Evolutionary conservation across 2,888 invertebrate genomes (phyloP), one percentile per base, ranked within the genome.

Genomic region (Pristionchus maxplancki): DNA sequence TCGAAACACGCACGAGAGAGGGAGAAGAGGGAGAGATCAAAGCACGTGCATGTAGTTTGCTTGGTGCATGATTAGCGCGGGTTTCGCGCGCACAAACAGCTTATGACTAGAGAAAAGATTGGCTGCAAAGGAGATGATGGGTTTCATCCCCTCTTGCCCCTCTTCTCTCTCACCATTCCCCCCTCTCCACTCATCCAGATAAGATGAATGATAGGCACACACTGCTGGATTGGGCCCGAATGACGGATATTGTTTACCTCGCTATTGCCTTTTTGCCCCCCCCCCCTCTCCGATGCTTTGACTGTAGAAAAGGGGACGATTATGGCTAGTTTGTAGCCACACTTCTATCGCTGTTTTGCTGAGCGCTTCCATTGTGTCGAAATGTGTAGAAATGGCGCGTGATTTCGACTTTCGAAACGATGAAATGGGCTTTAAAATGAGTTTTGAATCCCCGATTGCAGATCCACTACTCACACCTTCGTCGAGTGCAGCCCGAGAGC

Each of bases 401-500:
- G 8, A 37, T 83, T 81, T 81, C 84, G 83, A 74, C n/a, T 83
- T 81, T 81, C 84, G 83, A 74, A 71, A 53, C 24, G 34, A 31
- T 67, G 31, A 31, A 44, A 64, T 34, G 28, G n/a, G 9, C 50
- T 71, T 87, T 5, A 48, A 37, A 15, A 6, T 31, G 34, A 11
- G 28, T 58, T 83, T 31, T 13, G n/a, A 44, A 20, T 37, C n/a
- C 28, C 37, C 24, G n/a, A 71, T 91, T 91, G 88, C 89, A 92
- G 90, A 90, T 91, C n/a, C 89, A 91, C 88, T 90, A 89, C 9
- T 74, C 89, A 53, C 83, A 89, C 31, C 89, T 90, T 85, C 86
- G 91, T 28, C 67, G 82, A 40, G 88, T 87, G 78, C 86, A 89
- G 13, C 89, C 90, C 15, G 88, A 90, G 81, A 90, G 90, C 78